These are phyloP conservation scores for Istiophorus platypterus DNA, from an alignment of 2,113 vertebrate genomes.

Conservation along the genomic window DNA sequence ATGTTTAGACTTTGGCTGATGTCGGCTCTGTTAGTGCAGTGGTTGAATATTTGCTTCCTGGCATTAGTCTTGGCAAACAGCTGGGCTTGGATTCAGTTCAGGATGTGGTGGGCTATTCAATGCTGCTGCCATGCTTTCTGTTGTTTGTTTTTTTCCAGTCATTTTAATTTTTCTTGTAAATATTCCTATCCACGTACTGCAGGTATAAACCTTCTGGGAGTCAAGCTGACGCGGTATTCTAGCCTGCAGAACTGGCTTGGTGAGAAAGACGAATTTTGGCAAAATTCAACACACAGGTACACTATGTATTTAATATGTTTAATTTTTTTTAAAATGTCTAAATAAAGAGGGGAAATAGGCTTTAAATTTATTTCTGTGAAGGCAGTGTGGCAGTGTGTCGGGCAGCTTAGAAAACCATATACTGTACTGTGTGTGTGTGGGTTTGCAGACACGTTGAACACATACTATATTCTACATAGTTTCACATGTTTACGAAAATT, in stretches of 20 bases:
- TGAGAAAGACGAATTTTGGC: neutral
- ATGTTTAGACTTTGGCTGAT: conserved; percentile 50
- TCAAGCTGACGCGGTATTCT: neutral
- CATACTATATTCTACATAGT: conserved; percentile 1
- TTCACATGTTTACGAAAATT: conserved; percentile 33
- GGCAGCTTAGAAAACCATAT: neutral
- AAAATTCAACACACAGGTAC: neutral
- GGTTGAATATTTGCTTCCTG: conserved; percentile 50
- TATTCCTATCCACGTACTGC: neutral
- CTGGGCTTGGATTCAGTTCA: conserved; percentile 55
- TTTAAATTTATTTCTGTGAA: neutral
- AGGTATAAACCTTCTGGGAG: neutral
- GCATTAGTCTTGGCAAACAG: conserved; percentile 58
- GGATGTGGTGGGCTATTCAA: conserved; percentile 43
- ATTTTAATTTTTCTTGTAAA: conserved; percentile 35
- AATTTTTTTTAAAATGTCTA: neutral
- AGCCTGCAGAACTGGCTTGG: neutral
- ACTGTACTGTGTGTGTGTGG: neutral
- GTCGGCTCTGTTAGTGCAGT: conserved; percentile 37
- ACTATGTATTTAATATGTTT: neutral
- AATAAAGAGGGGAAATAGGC: neutral
- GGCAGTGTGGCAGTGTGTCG: neutral
- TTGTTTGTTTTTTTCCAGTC: conserved; percentile 16
- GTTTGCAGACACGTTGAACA: neutral
- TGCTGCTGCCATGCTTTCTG: conserved; percentile 46